Conservation (phyloP, 2,888 invertebrate species). For the Apomyelois bistriatella region DNA sequence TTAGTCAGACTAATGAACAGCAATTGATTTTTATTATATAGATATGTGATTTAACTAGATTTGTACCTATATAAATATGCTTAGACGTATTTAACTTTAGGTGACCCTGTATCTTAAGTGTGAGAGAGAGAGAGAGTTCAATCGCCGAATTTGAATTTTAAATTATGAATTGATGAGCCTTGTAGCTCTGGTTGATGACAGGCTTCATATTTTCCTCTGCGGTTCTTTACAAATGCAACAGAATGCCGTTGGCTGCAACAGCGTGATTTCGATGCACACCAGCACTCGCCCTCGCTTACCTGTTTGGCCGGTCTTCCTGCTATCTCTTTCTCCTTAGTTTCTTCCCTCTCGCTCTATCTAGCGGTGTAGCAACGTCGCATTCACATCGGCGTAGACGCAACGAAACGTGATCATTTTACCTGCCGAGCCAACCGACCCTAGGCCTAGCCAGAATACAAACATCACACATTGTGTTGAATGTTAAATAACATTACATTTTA, state of each 20-base stretch:
- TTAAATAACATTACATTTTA: not conserved
- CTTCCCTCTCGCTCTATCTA: slow-evolving; percentile 19
- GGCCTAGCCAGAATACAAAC: slow-evolving; percentile 6
- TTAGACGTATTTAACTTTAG: too few species aligned
- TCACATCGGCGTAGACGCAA: slow-evolving; percentile 21
- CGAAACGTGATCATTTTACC: slow-evolving; percentile 34
- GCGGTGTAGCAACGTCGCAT: slow-evolving; percentile 16
- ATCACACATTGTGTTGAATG: slow-evolving; percentile 4
- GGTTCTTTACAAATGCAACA: not conserved
- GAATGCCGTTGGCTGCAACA: slow-evolving; percentile 43
- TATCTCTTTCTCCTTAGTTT: slow-evolving; percentile 18
- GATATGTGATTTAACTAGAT: too few species aligned
- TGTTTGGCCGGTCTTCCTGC: slow-evolving; percentile 31
- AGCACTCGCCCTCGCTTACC: slow-evolving; percentile 29
- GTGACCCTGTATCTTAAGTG: too few species aligned
- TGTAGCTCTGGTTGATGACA: too few species aligned
- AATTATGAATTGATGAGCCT: too few species aligned
- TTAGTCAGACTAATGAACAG: too few species aligned
- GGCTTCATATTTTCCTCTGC: too few species aligned
- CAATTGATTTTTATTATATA: too few species aligned
- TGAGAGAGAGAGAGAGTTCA: too few species aligned
- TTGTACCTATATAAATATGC: too few species aligned
- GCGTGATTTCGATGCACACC: slow-evolving; percentile 51
- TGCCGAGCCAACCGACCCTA: slow-evolving; percentile 20
- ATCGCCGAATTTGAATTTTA: too few species aligned